Conservation (phyloP, 2,113 vertebrate genomes). For the Oreochromis spilurus region DNA sequence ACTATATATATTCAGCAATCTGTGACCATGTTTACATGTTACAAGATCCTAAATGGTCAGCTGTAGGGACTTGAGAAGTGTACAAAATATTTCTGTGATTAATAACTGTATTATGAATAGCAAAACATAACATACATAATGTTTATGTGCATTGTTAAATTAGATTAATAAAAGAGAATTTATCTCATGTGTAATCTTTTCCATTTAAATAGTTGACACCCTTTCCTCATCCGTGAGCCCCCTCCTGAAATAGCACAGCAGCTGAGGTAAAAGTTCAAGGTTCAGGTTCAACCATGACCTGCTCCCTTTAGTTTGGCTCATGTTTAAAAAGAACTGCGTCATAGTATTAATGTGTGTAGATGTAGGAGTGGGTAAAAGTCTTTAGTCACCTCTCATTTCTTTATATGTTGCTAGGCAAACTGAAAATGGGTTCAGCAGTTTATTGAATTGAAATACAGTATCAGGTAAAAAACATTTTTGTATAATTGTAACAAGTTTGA, state of each 20-base stretch:
- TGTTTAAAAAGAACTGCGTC: neutral
- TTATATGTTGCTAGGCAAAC: neutral
- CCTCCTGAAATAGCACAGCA: neutral
- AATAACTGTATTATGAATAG: neutral
- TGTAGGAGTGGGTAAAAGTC: neutral
- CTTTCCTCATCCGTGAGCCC: neutral
- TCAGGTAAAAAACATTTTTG: neutral
- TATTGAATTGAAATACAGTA: neutral
- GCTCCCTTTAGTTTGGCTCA: neutral
- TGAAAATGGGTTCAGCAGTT: neutral
- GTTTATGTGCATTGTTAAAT: neutral
- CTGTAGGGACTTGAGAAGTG: neutral
- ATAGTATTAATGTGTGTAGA: neutral
- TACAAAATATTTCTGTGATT: neutral
- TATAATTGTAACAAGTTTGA: neutral
- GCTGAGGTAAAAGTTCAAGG: neutral
- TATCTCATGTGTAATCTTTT: neutral
- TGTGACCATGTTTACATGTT: conserved; percentile 40
- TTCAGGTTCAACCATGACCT: neutral
- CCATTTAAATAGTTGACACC: neutral
- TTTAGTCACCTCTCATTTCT: neutral
- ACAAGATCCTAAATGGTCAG: neutral
- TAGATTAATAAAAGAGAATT: neutral
- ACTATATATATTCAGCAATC: neutral
- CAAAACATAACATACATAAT: neutral